Base-by-base conservation (phyloP, 1,140 invertebrate species). In the Mylabris phalerata region DNA sequence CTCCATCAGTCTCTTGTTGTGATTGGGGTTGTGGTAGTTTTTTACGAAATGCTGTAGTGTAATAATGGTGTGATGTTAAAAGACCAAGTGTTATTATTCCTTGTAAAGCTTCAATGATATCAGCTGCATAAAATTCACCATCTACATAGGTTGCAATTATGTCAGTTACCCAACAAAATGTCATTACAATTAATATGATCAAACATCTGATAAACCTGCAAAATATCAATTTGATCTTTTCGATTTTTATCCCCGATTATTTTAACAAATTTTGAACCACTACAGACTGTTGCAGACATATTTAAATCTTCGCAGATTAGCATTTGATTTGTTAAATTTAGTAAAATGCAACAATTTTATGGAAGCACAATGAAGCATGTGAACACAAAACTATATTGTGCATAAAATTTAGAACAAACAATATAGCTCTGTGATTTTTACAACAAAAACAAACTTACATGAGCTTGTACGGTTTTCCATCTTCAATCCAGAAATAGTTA, bases 171-270 rank as follows among this genome's bases (percentile, higher is more conserved):
- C 51, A 54, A 45, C 24, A 56, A 56, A 48, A 42, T n/a, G 55
- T 56, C 55, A 50, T 50, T 10, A 43, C 55, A 13, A 58, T 27
- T 19, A 13, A 9, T 27, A 40, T 48, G 25, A 50, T 40, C 26
- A 50, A 38, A 9, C 47, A 50, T 25, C 44, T 40, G 41, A 40
- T 48, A 58, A 58, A 58, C 56, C 48, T 50, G 32, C 43, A 58
- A 51, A 43, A 50, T 19, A 39, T 40, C 7, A 32, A 5, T 32
- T 32, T 32, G 32, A 32, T 19, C 19, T 1, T 13, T 13, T 13
- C 13, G 13, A 13, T 13, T 13, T 13, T 19, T 19, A 19, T 19
- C 19, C 19, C 19, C 19, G 19, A 19, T 19, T 19, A 19, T 19
- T 19, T 19, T 19, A 19, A 19, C 19, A 19, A 19, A 19, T 19